Conservation (phyloP, 2,888 invertebrate genomes). For the Drosophila demipolita region DNA sequence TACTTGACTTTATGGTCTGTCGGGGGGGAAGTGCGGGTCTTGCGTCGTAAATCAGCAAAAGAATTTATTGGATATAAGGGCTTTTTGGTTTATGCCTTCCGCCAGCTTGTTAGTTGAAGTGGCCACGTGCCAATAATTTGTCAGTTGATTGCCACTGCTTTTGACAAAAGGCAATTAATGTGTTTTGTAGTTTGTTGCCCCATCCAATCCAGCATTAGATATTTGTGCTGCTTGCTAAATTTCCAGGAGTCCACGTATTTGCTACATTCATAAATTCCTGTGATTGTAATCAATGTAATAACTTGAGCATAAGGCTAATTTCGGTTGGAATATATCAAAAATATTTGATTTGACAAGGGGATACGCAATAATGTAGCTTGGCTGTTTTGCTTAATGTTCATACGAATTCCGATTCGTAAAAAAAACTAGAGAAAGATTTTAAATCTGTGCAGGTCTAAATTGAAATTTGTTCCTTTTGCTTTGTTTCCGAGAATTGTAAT, state of each 20-base stretch:
- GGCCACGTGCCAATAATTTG: constrained; percentile 45
- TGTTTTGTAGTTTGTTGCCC: constrained; percentile 39
- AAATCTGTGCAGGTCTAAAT: no score
- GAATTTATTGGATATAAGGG: constrained; percentile 48
- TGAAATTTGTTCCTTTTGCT: no score
- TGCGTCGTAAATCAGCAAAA: constrained; percentile 42
- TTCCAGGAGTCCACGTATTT: background rate
- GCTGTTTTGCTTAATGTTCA: no score
- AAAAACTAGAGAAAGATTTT: background rate
- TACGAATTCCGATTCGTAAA: background rate
- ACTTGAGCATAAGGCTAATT: background rate
- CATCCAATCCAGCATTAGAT: background rate
- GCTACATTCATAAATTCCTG: background rate
- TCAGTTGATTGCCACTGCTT: constrained; percentile 45
- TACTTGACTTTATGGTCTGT: background rate
- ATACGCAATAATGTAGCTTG: no score
- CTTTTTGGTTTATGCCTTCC: background rate
- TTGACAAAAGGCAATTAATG: constrained; percentile 57
- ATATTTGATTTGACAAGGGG: background rate
- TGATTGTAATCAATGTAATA: background rate
- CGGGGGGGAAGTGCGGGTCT: background rate
- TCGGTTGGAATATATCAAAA: background rate
- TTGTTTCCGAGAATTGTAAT: no score
- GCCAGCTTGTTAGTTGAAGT: background rate
- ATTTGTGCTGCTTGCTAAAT: background rate